Evolutionary conservation across 1,140 invertebrate genomes (phyloP), one percentile per base, ranked within the genome.

Genomic region (Macrotrachela quadricornifera): DNA sequence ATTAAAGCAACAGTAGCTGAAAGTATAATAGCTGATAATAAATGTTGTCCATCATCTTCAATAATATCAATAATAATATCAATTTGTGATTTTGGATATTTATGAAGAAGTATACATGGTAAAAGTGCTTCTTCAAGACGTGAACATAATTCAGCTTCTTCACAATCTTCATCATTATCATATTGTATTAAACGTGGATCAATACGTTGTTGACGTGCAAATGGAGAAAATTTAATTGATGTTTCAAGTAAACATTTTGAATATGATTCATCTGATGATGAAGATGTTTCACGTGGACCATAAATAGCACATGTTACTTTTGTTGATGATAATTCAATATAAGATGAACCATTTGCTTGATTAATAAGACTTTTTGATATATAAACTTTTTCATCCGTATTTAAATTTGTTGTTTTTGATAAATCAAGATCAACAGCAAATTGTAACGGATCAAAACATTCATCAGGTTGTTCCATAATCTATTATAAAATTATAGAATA

Each of bases 21-120:
- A 12, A 53, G 46, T 15, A 53, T 36, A 36, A 44, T 37, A 11
- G 51, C 51, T 36, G 40, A 47, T n/a, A 53, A 13, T 13, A 53
- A 30, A 16, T 53, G 46, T 47, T 17, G 46, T 43, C 44, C 46
- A 21, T 53, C 51, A 18, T 53, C 46, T 53, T 53, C 44, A 41
- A 53, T 46, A 15, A 44, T 40, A n/a, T 46, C 30, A 47, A 53
- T 53, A 42, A 46, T 46, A 42, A 53, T 21, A 16, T 53, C 51
- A 36, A 53, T 53, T 21, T 53, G 51, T 15, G 51, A 53, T 43
- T 53, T 53, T 40, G 51, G 51, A 47, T 53, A 53, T 39, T 53
- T 53, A 44, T 53, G 51, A 10, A 53, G 17, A 14, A 53, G 36
- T 8, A 53, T 53, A 37, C 51, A 46, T 43, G 51, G 51, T 36